phyloP scores from a whole-genome alignment of 2,113 vertebrate genomes.

The Patagioenas fasciata region DNA sequence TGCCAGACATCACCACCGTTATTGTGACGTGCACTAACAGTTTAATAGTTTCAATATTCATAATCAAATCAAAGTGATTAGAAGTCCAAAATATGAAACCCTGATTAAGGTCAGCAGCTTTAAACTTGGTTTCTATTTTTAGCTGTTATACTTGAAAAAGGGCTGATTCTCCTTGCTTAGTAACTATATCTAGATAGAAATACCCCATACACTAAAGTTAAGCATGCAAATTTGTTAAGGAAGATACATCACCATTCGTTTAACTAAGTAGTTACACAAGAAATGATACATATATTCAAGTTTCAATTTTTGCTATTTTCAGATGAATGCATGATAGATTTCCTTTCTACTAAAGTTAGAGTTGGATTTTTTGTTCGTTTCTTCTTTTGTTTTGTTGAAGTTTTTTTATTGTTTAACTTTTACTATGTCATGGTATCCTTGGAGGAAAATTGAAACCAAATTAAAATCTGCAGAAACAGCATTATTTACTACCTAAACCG shows the following conservation, averaged over 20 bases:
- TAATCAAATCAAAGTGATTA: neutral
- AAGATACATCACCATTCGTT: neutral
- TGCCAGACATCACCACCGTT: no score
- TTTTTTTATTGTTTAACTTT: neutral
- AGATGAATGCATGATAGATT: neutral
- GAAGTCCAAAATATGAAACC: neutral
- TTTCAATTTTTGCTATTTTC: neutral
- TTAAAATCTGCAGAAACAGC: neutral
- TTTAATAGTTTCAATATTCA: neutral
- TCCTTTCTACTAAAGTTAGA: neutral
- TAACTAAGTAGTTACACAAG: neutral
- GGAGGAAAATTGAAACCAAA: neutral
- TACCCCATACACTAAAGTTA: neutral
- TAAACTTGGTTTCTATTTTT: neutral
- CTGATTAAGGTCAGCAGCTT: neutral
- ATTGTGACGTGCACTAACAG: neutral
- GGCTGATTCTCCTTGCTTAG: neutral
- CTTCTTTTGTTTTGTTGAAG: neutral
- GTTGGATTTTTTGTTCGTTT: accelerated
- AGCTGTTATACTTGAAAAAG: neutral
- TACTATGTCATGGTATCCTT: neutral
- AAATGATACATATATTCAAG: neutral
- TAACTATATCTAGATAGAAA: neutral
- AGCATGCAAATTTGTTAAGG: neutral
- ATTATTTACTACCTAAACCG: neutral